Base-by-base conservation (phyloP, 2,113 vertebrate species). In the Cinclus cinclus region DNA sequence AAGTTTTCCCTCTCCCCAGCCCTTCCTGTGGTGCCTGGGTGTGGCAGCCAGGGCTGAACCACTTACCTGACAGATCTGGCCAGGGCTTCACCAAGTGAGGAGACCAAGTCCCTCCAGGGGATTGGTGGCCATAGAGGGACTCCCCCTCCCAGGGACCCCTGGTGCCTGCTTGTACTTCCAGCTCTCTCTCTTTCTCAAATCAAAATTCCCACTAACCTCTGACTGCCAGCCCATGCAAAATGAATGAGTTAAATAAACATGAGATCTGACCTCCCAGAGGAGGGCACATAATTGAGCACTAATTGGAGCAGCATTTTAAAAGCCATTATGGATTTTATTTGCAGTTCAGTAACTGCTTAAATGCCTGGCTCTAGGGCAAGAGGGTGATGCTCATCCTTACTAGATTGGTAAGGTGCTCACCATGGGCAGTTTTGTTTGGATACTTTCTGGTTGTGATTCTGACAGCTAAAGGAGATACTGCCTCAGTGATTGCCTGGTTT, bases 271-370 rank as follows among this genome's bases (percentile, higher is more conserved):
- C 53, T 94, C 65, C 56, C 53, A 79, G 37, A 91, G 60, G 70
- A 93, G 52, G 74, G 41, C 39, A 92, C 35, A 39, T 84, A 82
- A 95, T 71, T 87, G 83, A 89, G 11, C 37, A 18, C 28, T 79
- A 92, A 93, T 91, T 84, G 83, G 56, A 68, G 56, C 65, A 87
- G 79, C 58, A 31, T 85, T 96, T 94, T 64, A 52, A 87, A 96
- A 89, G 65, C 41, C 49, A 28, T 83, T 75, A 63, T 47, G 44
- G 78, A 70, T 87, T 95, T 91, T 94, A 84, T 74, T 91, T 94
- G 92, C 28, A 70, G 46, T 71, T 87, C 87, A 75, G 64, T 60
- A 68, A 31, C 81, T 91, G 49, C 65, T 75, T 78, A 89, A 94
- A 89, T 60, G 52, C 39, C 42, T 74, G 65, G 62, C 31, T 94